Evolutionary conservation across 2,888 invertebrate species (phyloP).

Genomic region (Abrostola tripartita): DNA sequence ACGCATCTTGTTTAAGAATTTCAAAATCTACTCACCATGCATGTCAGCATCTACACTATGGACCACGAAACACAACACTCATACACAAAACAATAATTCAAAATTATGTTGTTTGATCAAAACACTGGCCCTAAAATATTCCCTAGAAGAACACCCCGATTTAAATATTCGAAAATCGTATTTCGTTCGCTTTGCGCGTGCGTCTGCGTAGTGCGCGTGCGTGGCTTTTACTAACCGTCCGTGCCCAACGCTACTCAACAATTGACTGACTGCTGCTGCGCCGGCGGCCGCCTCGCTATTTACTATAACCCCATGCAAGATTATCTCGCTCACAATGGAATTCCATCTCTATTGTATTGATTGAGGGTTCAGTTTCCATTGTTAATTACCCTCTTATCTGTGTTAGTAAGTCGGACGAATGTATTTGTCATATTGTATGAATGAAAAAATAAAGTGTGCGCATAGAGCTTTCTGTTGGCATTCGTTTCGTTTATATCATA

Average conservation of each 20-base stretch:
- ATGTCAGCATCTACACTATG: conserved; percentile 78
- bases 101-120: conserved; percentile 57
- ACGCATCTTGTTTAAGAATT: conserved; percentile 66
- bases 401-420: conserved; percentile 83
- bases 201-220: conserved; percentile 72
- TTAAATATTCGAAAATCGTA: conserved; percentile 70
- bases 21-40: conserved; percentile 83
- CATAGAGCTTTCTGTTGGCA: conserved; percentile 83
- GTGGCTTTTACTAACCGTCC: conserved; percentile 69
- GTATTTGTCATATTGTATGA: conserved; percentile 86
- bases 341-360: conserved; percentile 47
- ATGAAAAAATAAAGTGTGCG: conserved; percentile 84
- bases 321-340: conserved; percentile 67
- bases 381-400: conserved; percentile 69
- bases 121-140: conserved; percentile 74
- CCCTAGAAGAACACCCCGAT: conserved; percentile 73
- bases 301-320: conserved; percentile 83
- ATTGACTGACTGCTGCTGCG: conserved; percentile 74
- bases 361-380: conserved; percentile 52
- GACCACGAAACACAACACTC: conserved; percentile 72
- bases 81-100: conserved; percentile 63
- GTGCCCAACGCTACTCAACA: conserved; percentile 75
- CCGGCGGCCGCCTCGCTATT: conserved; percentile 74
- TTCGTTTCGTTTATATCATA: conserved; percentile 81
- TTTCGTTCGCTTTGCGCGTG: conserved; percentile 74